These are phyloP conservation scores for Argyresthia albistria DNA, from an alignment of 2,888 invertebrate species.

Conservation along the genomic window DNA sequence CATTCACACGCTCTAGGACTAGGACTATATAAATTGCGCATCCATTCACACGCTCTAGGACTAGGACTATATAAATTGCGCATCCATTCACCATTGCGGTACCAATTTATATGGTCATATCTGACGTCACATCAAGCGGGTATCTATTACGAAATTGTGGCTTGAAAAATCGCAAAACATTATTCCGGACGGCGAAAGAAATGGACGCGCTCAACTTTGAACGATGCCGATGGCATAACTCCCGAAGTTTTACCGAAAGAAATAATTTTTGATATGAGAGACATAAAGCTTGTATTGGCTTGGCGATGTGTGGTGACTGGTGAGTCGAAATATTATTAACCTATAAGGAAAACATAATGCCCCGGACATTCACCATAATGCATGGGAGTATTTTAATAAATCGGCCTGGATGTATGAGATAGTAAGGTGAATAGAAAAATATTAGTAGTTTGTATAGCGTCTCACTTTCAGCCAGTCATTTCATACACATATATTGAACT, in stretches of 20 bases:
- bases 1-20: too few relatives aligned
- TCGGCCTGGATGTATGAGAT: conserved; percentile 23
- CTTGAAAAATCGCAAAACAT: conserved; percentile 70
- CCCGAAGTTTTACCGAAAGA: conserved; percentile 18
- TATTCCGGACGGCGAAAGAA: conserved; percentile 66
- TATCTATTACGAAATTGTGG: conserved; percentile 71
- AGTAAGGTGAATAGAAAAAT: too few relatives aligned
- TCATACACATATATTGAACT: too few relatives aligned
- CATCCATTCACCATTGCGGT: conserved; percentile 5
- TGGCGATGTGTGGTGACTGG: conserved; percentile 19
- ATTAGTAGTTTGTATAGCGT: too few relatives aligned
- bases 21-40: too few relatives aligned
- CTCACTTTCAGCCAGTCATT: too few relatives aligned
- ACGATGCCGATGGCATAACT: conserved; percentile 27
- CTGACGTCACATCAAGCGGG: conserved; percentile 53
- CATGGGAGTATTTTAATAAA: conserved; percentile 49
- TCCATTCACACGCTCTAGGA: too few relatives aligned
- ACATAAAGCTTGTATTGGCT: conserved; percentile 32
- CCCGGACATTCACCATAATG: conserved; percentile 35
- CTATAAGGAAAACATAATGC: conserved; percentile 55
- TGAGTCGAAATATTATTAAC: conserved; percentile 32
- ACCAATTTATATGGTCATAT: conserved; percentile 37
- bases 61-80: too few relatives aligned
- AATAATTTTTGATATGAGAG: neutral
- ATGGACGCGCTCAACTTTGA: conserved; percentile 58